Percentiles rank a stretch among this genome's conserved stretches.
These are phyloP conservation scores for Agapornis roseicollis DNA, from an alignment of 2,113 vertebrate genomes.

Conservation along the genomic window DNA sequence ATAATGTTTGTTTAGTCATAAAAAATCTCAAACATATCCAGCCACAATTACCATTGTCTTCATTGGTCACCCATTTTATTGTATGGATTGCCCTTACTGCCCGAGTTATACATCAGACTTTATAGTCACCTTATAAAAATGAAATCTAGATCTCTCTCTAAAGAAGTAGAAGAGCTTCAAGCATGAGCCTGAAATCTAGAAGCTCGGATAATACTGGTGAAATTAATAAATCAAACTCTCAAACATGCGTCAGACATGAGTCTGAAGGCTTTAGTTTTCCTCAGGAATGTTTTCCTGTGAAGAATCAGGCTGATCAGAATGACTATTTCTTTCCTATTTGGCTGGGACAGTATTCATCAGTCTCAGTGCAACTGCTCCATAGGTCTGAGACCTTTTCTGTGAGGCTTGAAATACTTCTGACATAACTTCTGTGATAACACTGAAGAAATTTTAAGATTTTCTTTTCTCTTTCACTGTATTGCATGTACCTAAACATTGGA, in stretches of 20 bases:
- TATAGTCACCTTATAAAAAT: not conserved
- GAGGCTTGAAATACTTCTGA: not conserved
- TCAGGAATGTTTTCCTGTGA: not conserved
- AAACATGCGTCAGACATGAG: not conserved
- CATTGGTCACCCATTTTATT: not conserved
- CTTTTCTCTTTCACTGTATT: not conserved
- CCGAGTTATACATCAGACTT: not conserved
- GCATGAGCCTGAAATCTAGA: not conserved
- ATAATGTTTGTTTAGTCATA: not conserved
- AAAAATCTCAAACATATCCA: not conserved
- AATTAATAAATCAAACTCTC: not conserved
- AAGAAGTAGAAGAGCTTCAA: not conserved
- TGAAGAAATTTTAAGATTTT: not conserved
- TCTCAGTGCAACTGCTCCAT: not conserved
- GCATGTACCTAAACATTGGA: not conserved
- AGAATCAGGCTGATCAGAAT: not conserved
- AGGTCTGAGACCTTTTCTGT: not conserved
- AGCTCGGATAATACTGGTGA: not conserved
- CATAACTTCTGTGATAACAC: not conserved
- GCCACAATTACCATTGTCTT: not conserved
- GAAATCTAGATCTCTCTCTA: not conserved
- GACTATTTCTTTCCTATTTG: not conserved
- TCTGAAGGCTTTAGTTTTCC: not conserved
- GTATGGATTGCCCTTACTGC: not conserved
- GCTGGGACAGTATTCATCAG: not conserved